Base-by-base conservation (phyloP, 2,113 vertebrate genomes). In the Cebidichthys violaceus region DNA sequence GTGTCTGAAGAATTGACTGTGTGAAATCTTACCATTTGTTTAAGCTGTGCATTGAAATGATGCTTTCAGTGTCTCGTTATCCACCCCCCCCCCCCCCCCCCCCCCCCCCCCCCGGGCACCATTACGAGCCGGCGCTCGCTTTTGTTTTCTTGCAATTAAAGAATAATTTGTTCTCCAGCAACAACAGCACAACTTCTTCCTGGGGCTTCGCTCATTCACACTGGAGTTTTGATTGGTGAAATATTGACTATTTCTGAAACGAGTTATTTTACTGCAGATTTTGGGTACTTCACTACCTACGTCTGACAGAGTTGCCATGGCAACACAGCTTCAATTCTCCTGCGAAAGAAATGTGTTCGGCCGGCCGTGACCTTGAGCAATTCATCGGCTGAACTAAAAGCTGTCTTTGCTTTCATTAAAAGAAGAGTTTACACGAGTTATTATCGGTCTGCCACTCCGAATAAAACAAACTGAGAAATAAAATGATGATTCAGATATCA, bases 91-190 rank as follows among this genome's bases (percentile, higher is more conserved):
- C 29, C 24, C 39, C 72, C 29, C 24, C 39, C 72, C n/a, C n/a
- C 68, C 71, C 66, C 68, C 71, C 66, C 68, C 71, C 66, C 29
- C 24, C 39, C 72, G 83, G 85, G 81, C 82, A 57, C 57, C 81
- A 37, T 81, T 64, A 82, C 70, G 62, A 88, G 68, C 57, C 77
- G 35, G 64, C 37, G 62, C 64, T 86, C 52, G 29, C 69, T 88
- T 86, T 83, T 90, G 77, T 92, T 90, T 90, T 75, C 76, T 73
- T 88, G 85, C 77, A 88, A 92, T 88, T 90, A 92, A 92, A 93
- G 74, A 87, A 77, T 85, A 33, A 84, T 89, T 88, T 86, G 74
- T 85, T 92, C 75, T 86, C 79, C 70, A 87, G 70, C 71, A 73
- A 77, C 37, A 39, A 79, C 0, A 55, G 39, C 33, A 4, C 57